Evolutionary conservation across 2,113 vertebrate species (phyloP).

Genomic region (Heterocephalus glaber): DNA sequence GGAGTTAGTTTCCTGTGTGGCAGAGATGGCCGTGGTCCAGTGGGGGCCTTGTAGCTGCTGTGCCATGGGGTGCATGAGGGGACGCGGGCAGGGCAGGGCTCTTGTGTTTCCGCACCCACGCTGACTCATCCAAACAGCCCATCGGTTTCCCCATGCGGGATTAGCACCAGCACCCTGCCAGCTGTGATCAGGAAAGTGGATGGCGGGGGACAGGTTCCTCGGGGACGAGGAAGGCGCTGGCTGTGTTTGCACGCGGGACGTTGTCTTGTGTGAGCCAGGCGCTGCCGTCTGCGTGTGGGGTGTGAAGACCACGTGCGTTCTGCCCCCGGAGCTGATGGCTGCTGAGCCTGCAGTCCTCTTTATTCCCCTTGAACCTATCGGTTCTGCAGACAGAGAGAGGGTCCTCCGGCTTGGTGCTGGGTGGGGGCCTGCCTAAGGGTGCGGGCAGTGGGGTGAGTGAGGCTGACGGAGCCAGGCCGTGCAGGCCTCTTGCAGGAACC

Average conservation of each 20-base stretch:
- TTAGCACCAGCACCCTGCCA: not conserved
- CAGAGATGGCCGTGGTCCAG: not conserved
- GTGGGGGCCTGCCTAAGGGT: not conserved
- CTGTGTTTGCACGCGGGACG: fast-evolving
- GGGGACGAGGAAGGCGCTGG: not conserved
- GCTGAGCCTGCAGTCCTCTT: fast-evolving
- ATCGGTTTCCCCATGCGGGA: not conserved
- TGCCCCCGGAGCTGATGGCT: not conserved
- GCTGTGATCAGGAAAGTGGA: conserved; percentile 52
- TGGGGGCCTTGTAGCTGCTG: not conserved
- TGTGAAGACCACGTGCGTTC: not conserved
- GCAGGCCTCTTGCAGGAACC: not conserved
- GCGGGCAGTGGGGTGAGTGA: fast-evolving
- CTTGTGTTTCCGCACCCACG: not conserved
- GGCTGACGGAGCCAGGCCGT: not conserved
- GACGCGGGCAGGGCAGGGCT: not conserved
- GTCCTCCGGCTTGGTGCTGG: not conserved
- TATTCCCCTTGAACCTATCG: not conserved
- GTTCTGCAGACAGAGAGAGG: not conserved
- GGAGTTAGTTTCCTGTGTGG: not conserved
- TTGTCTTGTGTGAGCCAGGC: fast-evolving
- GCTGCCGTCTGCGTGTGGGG: not conserved
- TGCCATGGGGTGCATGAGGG: not conserved
- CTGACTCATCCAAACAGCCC: not conserved
- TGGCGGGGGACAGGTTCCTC: not conserved